Evolutionary conservation across 2,888 invertebrate genomes (phyloP), one percentile per base, ranked within the genome.

Genomic region (Mythimna vitellina): DNA sequence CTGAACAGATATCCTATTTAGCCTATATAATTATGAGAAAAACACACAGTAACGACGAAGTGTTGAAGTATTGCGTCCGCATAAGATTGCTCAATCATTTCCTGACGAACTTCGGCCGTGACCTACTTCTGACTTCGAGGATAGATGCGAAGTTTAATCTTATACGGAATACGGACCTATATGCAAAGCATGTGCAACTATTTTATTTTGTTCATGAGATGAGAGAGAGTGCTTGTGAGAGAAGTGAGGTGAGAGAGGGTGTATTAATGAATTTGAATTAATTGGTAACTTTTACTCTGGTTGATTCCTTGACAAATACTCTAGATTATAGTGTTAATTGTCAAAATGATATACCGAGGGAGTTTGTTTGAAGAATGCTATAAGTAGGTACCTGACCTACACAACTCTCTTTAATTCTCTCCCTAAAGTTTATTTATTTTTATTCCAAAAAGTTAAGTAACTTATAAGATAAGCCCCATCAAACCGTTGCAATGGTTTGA

Each of bases 81-180:
- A 57, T 77, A 60, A 35, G 65, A 71, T 84, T 85, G 57, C 78
- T 64, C 77, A 77, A 85, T 79, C 56, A 67, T 70, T 82, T 86
- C 83, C 86, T 77, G 73, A 32, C 66, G 70, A 73, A 81, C 72
- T 74, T 61, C 72, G 67, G 67, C 83, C 86, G 29, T 86, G 86
- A 80, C 83, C 83, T 60, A 73, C 56, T 76, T 81, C 14, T 66
- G 35, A 32, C 4, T 51, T 54, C 25, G 70, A 73, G 79, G 79
- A 82, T 84, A 76, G 46, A 81, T 76, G 61, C 49, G 76, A 77
- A 70, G 58, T 68, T 35, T 65, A 64, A 69, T 54, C 12, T 61
- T 29, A 53, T 6, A 58, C 12, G 8, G 38, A 65, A 51, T 42
- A 32, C 14, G 29, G 63, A 49, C 1, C 3, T 38, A 35, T 14